Conservation (phyloP, 2,797 vertebrate genomes). For the Knipowitschia caucasica region DNA sequence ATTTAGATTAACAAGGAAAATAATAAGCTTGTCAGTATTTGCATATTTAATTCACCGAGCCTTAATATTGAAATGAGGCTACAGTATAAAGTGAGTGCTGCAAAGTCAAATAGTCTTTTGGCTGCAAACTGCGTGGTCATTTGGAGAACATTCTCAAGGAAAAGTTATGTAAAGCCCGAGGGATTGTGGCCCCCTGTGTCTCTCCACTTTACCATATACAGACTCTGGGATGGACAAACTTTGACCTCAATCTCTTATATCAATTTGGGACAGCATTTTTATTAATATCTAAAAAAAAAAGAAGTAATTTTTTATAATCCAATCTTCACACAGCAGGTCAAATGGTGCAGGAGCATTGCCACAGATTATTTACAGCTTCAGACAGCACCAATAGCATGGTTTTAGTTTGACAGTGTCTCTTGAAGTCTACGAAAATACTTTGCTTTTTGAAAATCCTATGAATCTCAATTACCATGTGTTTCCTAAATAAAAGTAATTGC, state of each 20-base stretch:
- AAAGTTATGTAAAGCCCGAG: slow-evolving; percentile 49
- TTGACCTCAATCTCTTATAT: slow-evolving; percentile 1
- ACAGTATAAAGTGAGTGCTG: too few relatives aligned
- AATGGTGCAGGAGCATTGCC: neutral
- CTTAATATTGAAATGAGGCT: neutral
- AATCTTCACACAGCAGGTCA: neutral
- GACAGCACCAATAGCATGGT: too few relatives aligned
- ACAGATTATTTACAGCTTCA: neutral
- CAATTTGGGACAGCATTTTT: neutral
- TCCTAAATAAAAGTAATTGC: too few relatives aligned
- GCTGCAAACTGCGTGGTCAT: slow-evolving; percentile 39
- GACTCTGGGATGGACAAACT: neutral
- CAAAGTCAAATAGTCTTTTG: slow-evolving; percentile 16
- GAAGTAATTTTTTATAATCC: too few relatives aligned
- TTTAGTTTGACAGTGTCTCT: too few relatives aligned
- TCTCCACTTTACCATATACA: slow-evolving; percentile 9
- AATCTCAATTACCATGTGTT: too few relatives aligned
- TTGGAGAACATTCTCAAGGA: slow-evolving; percentile 42
- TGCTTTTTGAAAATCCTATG: too few relatives aligned
- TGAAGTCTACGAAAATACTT: neutral
- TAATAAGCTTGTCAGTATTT: slow-evolving; percentile 2
- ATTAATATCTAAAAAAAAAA: too few relatives aligned
- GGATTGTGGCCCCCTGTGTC: slow-evolving; percentile 17
- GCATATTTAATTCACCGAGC: neutral
- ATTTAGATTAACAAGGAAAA: neutral